Percentiles rank a stretch among this genome's conserved stretches.
These are phyloP conservation scores for Clinocottus analis DNA, from an alignment of 2,113 vertebrate genomes.

Conservation along the genomic window DNA sequence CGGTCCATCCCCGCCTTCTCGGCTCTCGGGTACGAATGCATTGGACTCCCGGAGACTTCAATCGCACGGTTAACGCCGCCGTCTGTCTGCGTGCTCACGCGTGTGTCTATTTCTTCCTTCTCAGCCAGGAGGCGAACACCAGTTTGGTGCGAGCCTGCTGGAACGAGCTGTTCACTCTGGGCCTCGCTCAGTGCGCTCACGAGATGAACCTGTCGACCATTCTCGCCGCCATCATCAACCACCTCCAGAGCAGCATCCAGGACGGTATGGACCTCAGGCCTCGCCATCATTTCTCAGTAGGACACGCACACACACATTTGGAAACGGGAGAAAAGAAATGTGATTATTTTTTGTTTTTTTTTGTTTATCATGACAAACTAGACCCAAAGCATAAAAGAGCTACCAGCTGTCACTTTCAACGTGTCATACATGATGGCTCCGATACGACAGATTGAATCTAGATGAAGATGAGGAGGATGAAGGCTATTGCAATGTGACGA, in stretches of 20 bases:
- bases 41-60: not conserved
- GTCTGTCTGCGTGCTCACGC: not conserved
- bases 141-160: constrained; percentile 96
- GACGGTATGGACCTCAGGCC: constrained; percentile 87
- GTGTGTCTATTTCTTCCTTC: not conserved
- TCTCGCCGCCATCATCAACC: constrained; percentile 95
- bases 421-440: not conserved
- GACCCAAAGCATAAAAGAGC: not conserved
- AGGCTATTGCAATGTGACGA: not conserved
- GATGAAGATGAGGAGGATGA: not conserved
- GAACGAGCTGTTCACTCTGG: constrained; percentile 98
- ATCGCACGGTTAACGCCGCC: no score
- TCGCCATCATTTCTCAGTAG: constrained; percentile 61
- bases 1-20: constrained; percentile 98
- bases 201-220: constrained; percentile 99
- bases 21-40: constrained; percentile 91
- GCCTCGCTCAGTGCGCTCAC: constrained; percentile 95
- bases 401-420: not conserved
- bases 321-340: constrained; percentile 39
- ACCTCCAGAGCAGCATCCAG: constrained; percentile 96
- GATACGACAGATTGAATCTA: not conserved
- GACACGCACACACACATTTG: constrained; percentile 34
- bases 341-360: not conserved
- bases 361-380: not conserved
- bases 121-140: constrained; percentile 96